A percentile compares a stretch with the other conserved stretches of the same genome.
Evolutionary conservation across 2,113 vertebrate genomes (phyloP).

Genomic region (Chrysemys picta): DNA sequence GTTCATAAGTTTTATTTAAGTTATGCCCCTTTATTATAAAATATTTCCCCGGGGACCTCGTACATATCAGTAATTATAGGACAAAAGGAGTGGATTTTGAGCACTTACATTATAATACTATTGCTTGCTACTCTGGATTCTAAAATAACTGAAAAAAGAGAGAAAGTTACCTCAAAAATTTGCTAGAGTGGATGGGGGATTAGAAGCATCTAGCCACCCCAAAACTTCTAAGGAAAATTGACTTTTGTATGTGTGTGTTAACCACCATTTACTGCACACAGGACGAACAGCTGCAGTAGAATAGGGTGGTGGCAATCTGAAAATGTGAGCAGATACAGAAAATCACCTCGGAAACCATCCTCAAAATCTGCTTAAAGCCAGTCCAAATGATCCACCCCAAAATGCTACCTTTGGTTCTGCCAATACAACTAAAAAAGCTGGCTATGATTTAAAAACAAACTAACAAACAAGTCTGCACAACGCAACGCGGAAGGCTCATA

Average conservation of each 20-base stretch:
- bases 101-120: not conserved
- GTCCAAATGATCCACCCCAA: not conserved
- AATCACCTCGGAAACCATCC: not conserved
- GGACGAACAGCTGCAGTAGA: not conserved
- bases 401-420: not conserved
- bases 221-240: not conserved
- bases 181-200: not conserved
- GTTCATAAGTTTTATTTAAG: not conserved
- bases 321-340: not conserved
- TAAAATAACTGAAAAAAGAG: not conserved
- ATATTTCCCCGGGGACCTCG: not conserved
- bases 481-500: not conserved
- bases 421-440: not conserved
- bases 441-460: not conserved
- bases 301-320: accelerated
- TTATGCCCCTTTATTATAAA: not conserved
- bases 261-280: not conserved
- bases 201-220: not conserved
- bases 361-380: not conserved
- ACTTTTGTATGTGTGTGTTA: too few species aligned
- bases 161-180: not conserved
- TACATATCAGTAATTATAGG: not conserved
- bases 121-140: not conserved
- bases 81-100: not conserved
- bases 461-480: not conserved